A percentile compares a stretch with the other conserved stretches of the same genome.
These are phyloP conservation scores for Agrotis segetum DNA, from an alignment of 2,888 invertebrate species.

Conservation along the genomic window DNA sequence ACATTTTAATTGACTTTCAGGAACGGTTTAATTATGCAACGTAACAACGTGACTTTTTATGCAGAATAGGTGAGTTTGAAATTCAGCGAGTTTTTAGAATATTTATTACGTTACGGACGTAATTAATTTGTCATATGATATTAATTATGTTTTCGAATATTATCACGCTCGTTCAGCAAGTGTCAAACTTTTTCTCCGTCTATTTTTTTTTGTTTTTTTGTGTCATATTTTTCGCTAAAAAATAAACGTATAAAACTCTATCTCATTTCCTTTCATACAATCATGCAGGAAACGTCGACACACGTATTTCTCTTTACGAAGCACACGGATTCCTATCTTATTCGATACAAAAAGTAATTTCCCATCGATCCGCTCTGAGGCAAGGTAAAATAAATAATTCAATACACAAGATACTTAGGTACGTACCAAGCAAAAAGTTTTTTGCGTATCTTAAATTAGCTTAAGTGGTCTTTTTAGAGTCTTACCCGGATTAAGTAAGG, in stretches of 20 bases:
- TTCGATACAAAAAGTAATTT: conserved; percentile 54
- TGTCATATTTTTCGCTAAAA: neutral
- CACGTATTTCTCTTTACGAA: conserved; percentile 24
- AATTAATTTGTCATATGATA: conserved; percentile 21
- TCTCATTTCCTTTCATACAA: neutral
- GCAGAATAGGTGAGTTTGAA: conserved; percentile 18
- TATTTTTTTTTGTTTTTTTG: too few relatives aligned
- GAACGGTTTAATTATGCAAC: conserved; percentile 44
- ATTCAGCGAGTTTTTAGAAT: conserved; percentile 12
- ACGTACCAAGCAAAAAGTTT: conserved; percentile 47
- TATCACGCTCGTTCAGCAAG: conserved; percentile 13
- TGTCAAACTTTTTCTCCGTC: too few relatives aligned
- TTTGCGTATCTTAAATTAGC: conserved; percentile 60
- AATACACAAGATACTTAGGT: conserved; percentile 55
- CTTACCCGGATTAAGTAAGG: conserved; percentile 52
- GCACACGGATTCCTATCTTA: conserved; percentile 40
- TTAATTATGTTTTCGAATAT: conserved; percentile 11
- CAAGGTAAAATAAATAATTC: conserved; percentile 62
- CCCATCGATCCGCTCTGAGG: conserved; percentile 47
- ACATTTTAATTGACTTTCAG: conserved; percentile 38
- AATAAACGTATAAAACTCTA: neutral
- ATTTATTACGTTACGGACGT: conserved; percentile 26
- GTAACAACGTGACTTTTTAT: conserved; percentile 31
- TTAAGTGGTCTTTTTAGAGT: conserved; percentile 63
- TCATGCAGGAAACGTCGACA: neutral